Evolutionary conservation across 2,888 invertebrate species (phyloP), one percentile per base, ranked within the genome.

Genomic region (Pollenia angustigena): DNA sequence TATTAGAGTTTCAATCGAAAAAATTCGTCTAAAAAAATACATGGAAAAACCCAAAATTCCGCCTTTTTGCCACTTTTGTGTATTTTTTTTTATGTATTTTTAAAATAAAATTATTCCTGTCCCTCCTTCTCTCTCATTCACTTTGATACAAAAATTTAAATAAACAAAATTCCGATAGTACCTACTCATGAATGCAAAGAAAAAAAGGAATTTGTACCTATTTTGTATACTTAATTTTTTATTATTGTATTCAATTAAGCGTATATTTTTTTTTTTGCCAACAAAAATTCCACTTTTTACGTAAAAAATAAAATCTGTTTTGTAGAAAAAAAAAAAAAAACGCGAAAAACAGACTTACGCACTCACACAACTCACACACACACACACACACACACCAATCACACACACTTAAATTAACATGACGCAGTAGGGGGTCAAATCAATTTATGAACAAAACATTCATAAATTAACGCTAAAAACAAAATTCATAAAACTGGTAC

Each of bases 361-460:
- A 74, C 58, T 58, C 40, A 81, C 10, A 74, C 32, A 16, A 54
- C n/a, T n/a, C n/a, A n/a, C n/a, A n/a, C 18, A 18, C 52, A 18
- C 18, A 7, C 18, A 60, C 42, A 16, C 40, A 18, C 69, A 74
- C 44, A 76, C 69, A 75, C 54, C 58, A 52, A 78, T 42, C 40
- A 18, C n/a, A 54, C 14, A 23, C 8, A 23, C 46, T 56, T 46
- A 54, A 72, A 66, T 68, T 4, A 72, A 72, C 52, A 87, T 83
- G 86, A 87, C 86, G 83, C 86, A 81, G 83, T 87, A 86, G 86
- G 86, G 86, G 86, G 86, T 87, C 86, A 87, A 87, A 87, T 83
- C 83, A 84, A 87, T 87, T 86, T 87, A 85, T 81, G 46, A 76
- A 76, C 42, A 58, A 56, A 23, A 72, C 60, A 78, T 66, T 75